phyloP scores from a whole-genome alignment of 2,113 vertebrate genomes.

The Vireo altiloquus region DNA sequence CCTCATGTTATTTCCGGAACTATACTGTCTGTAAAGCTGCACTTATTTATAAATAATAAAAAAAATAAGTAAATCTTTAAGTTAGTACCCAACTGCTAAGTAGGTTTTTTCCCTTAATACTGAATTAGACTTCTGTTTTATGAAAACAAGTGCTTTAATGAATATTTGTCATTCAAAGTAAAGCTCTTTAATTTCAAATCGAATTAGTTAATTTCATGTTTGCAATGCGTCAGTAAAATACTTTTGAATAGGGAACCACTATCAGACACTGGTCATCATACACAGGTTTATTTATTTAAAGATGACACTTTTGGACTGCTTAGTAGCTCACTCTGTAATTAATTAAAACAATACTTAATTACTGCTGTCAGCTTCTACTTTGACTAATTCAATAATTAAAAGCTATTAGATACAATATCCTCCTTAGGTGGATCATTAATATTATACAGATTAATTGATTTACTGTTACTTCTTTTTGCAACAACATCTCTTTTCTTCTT shows the following conservation, averaged over 20 bases:
- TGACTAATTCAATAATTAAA: neutral
- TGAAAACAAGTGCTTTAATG: neutral
- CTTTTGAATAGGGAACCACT: neutral
- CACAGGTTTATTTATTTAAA: neutral
- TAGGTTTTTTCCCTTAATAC: neutral
- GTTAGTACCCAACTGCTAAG: neutral
- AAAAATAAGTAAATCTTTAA: neutral
- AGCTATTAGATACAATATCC: neutral
- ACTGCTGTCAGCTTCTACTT: neutral
- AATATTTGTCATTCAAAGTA: neutral
- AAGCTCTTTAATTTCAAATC: neutral
- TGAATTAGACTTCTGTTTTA: neutral
- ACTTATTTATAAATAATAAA: neutral
- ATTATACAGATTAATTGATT: neutral
- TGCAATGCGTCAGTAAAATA: neutral
- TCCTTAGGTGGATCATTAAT: neutral
- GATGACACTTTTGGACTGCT: neutral
- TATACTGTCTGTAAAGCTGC: neutral
- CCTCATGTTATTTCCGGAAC: neutral
- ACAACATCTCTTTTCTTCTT: neutral
- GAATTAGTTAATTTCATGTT: neutral
- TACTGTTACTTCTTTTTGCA: neutral
- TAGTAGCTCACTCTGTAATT: neutral
- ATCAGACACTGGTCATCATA: neutral
- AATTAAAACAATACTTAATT: neutral